Evolutionary conservation across 2,888 invertebrate genomes (phyloP), one percentile per base, ranked within the genome.

Genomic region (Lobophora halterata): DNA sequence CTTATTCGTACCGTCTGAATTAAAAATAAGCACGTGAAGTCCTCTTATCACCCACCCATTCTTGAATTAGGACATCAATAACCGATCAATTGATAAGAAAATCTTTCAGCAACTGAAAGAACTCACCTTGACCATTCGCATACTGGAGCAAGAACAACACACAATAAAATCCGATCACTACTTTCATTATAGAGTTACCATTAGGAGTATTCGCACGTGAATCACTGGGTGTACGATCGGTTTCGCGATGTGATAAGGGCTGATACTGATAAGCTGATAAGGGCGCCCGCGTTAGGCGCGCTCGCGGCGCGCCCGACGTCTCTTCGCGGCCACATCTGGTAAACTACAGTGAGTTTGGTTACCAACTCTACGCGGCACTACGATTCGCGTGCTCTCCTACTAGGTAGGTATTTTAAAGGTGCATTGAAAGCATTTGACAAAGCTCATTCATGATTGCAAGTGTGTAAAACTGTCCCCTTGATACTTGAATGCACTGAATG

Each of bases 201-300:
- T 55, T 59, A 56, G 58, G 63, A 57, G 59, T 66, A 72, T 67
- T 71, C 64, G 79, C 79, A 74, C 71, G 71, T 55, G 63, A 50
- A 48, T 53, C 40, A 50, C 42, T 33, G 41, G 39, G 46, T 60
- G 58, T 66, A 64, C 72, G 75, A 76, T 78, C 63, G 71, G 78
- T 75, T 82, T 82, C 69, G 85, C 85, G 83, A 81, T 80, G 79
- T 67, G 85, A 83, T 85, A 82, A 79, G 72, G 69, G 66, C 61
- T 78, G 83, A 86, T 86, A 86, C 61, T 64, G 75, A 42, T 42
- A 42, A 36, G 19, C 61, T 56, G 77, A 79, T 81, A 79, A 70
- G 66, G 63, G 66, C 69, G 60, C 47, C 49, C 46, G 50, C 37
- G 41, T 49, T 50, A 60, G 61, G 56, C 59, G 61, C 61, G 62